Percentiles rank a stretch among this genome's conserved stretches.
These are phyloP conservation scores for Sminthurinus aureus DNA, from an alignment of 2,888 invertebrate genomes.

Conservation along the genomic window DNA sequence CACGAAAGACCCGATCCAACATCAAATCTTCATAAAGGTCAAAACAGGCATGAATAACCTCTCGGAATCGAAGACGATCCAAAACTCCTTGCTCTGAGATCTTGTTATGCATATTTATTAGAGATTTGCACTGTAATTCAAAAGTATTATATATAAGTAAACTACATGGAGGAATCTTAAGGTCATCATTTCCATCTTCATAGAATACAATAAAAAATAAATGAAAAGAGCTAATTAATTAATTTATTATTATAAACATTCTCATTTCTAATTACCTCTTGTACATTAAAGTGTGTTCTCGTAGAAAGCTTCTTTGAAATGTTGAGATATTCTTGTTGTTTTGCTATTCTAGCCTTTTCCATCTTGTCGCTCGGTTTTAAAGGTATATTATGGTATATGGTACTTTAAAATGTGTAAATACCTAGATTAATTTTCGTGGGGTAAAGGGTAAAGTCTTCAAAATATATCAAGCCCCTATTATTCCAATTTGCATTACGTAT, in stretches of 20 bases:
- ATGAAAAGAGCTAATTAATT: neutral
- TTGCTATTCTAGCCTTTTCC: neutral
- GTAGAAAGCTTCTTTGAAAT: conserved; percentile 1
- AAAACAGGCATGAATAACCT: conserved; percentile 50
- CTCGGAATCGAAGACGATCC: conserved; percentile 48
- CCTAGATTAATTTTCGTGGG: too few relatives aligned
- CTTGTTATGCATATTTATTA: conserved; percentile 40
- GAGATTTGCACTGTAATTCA: conserved; percentile 8
- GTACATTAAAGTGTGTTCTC: neutral
- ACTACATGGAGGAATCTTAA: too few relatives aligned
- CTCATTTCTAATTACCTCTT: too few relatives aligned
- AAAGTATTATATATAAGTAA: neutral
- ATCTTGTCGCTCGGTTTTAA: too few relatives aligned
- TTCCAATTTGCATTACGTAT: too few relatives aligned
- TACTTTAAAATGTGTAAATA: too few relatives aligned
- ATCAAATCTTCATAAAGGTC: conserved; percentile 52
- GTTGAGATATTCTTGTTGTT: conserved; percentile 4
- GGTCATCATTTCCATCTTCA: neutral
- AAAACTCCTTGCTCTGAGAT: conserved; percentile 32
- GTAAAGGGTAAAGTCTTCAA: too few relatives aligned
- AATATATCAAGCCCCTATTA: too few relatives aligned
- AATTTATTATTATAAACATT: too few relatives aligned
- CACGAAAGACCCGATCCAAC: conserved; percentile 49
- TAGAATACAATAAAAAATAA: neutral
- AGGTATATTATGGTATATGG: too few relatives aligned